phyloP scores from a whole-genome alignment of 2,113 vertebrate genomes.

The Colinus virginianus region DNA sequence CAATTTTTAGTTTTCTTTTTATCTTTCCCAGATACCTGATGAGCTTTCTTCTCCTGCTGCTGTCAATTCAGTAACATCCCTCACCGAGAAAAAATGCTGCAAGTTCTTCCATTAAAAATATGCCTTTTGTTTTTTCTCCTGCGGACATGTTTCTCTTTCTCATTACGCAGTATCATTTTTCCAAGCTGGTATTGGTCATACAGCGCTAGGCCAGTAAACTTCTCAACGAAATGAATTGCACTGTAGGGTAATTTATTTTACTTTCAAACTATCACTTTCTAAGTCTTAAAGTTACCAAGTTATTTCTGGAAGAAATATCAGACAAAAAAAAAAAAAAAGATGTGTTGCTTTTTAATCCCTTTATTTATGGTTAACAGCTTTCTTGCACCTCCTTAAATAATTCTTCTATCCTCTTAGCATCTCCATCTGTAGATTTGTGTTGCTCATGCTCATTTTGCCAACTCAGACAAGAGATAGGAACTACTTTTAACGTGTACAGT shows the following conservation, averaged over 20 bases:
- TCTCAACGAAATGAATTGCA: not conserved
- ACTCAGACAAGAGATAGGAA: not conserved
- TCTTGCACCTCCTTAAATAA: not conserved
- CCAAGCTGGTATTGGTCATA: not conserved
- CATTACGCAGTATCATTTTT: not conserved
- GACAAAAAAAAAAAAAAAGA: not conserved
- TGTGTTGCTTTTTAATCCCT: not conserved
- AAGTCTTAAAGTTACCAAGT: not conserved
- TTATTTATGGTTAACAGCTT: not conserved
- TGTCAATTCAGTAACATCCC: not conserved
- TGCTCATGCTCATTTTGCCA: not conserved
- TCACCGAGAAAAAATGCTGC: not conserved
- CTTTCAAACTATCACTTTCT: not conserved
- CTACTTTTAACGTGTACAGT: not conserved
- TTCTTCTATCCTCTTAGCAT: not conserved
- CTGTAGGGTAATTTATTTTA: not conserved
- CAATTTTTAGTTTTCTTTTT: conserved; percentile 22
- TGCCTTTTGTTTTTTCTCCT: not conserved
- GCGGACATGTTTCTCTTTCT: not conserved
- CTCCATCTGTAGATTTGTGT: not conserved
- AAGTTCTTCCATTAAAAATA: not conserved
- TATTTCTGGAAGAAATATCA: not conserved
- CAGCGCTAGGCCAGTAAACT: not conserved
- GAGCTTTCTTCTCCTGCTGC: not conserved
- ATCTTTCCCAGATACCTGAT: not conserved